Base-by-base conservation (phyloP, 2,888 invertebrate genomes). In the Lobophora halterata region DNA sequence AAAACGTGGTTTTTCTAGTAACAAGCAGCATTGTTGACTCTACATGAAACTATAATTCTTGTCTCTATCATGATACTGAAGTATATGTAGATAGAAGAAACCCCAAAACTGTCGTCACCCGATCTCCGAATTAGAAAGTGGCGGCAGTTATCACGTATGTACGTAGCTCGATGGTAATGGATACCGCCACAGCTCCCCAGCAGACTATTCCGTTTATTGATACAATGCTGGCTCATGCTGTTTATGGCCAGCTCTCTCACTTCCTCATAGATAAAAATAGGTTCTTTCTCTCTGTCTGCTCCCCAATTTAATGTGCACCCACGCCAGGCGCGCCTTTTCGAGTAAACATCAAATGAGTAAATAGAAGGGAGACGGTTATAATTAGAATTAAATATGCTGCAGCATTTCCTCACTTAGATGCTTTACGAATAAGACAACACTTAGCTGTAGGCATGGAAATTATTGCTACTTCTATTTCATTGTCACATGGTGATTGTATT, bases 301-400 rank as follows among this genome's bases (percentile, higher is more conserved):
- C 79, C 81, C 83, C 71, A 83, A 83, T 82, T 79, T 80, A 80
- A 66, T 71, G 65, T 61, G 66, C 82, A 79, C 86, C 86, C 83
- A 83, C 82, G 80, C 78, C 67, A 57, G 74, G 63, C 75, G 73
- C 79, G 83, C 78, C 82, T 82, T 79, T 79, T 76, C 67, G 73
- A 73, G 82, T 83, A 85, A 86, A 87, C 82, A 87, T 67, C 65
- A 73, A 77, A 81, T 81, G 73, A 65, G 71, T 71, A 85, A 85
- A 86, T 85, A 86, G 78, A 76, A 78, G 77, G 76, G 75, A 77
- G 79, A 71, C 75, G 72, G 78, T 67, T 83, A 85, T 83, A 85
- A 86, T 86, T 83, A 86, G 85, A 86, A 83, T 76, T 71, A 78
- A n/a, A n/a, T n/a, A 81, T 73, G 73, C 72, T 65, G 64, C 64